Evolutionary conservation across 2,888 invertebrate genomes (phyloP), one percentile per base, ranked within the genome.

Genomic region (Macrophya annulata): DNA sequence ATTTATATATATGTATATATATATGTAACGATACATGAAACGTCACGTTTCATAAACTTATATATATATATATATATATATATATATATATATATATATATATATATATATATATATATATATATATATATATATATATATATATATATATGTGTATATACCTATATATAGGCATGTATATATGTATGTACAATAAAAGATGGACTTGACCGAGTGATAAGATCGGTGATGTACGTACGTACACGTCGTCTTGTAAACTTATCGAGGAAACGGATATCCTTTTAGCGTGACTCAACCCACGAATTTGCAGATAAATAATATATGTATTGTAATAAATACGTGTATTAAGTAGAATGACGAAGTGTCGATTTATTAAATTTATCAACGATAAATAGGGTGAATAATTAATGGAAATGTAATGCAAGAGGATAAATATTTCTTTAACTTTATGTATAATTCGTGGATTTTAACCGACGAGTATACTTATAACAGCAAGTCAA

Each of bases 281-380:
- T 68, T 37, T 17, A 37, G n/a, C 43, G 21, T 74, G 74, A 74
- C 45, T 74, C 45, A 74, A 25, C 43, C n/a, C 45, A 45, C 74
- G 74, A 21, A 74, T 74, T 74, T 21, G 43, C 45, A 74, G 45
- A 74, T 74, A 74, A 74, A 45, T 45, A 45, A 9, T 45, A 31
- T 3, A 31, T n/a, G n/a, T 31, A 31, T 31, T 31, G 3, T 31
- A 31, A 3, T n/a, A 74, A n/a, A 17, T n/a, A 17, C 71, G 45
- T 45, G 45, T 74, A 12, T 15, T 10, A 21, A 21, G 45, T 45
- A 74, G 74, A n/a, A 68, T 25, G 62, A 62, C 21, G 74, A 8
- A 68, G 17, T 45, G 43, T 74, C 12, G 15, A 12, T 31, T n/a
- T 45, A 74, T 74, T n/a, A 45, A 8, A 15, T n/a, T 4, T n/a